Conservation (phyloP, 2,888 invertebrate species). For the Oligia fasciuncula region DNA sequence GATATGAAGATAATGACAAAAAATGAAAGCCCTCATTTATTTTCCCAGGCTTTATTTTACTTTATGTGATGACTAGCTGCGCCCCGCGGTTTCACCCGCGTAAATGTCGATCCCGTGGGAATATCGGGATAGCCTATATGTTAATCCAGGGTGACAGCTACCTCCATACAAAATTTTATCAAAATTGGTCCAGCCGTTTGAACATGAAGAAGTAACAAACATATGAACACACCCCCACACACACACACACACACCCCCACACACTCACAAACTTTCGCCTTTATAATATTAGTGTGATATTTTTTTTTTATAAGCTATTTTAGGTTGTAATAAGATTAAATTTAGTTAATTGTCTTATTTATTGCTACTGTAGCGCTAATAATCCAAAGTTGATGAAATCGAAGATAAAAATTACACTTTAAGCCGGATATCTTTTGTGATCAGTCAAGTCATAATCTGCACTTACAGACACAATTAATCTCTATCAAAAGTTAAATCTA, state of each 20-base stretch:
- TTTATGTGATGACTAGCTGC: too few relatives aligned
- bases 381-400: slow-evolving; percentile 7
- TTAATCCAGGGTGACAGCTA: too few relatives aligned
- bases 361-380: neutral
- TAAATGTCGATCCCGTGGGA: too few relatives aligned
- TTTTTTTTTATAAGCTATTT: slow-evolving; percentile 8
- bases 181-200: too few relatives aligned
- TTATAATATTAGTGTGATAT: neutral
- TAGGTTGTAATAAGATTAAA: neutral
- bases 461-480: neutral
- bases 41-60: neutral
- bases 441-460: slow-evolving; percentile 11
- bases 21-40: slow-evolving; percentile 20
- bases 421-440: slow-evolving; percentile 23
- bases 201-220: too few relatives aligned
- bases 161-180: too few relatives aligned
- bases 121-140: too few relatives aligned
- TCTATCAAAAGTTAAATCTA: slow-evolving; percentile 17
- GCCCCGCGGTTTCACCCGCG: too few relatives aligned
- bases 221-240: too few relatives aligned
- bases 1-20: slow-evolving; percentile 37
- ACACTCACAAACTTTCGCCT: too few relatives aligned
- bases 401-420: slow-evolving; percentile 30
- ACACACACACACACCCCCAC: too few relatives aligned
- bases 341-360: neutral